Conservation (phyloP, 2,888 invertebrate genomes). For the Conchocele bisecta region DNA sequence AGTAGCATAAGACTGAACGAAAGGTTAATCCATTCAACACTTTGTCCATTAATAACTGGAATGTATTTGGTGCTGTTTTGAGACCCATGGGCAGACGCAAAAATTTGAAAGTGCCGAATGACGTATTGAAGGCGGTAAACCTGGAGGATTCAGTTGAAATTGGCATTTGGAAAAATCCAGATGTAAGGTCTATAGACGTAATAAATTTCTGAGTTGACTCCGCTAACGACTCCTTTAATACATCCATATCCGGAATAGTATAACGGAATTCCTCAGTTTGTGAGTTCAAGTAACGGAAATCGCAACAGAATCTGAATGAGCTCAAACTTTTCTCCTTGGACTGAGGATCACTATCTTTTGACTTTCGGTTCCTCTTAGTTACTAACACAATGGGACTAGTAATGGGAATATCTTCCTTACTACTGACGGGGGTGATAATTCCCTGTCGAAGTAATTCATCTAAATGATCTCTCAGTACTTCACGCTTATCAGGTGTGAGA, state of each 20-base stretch:
- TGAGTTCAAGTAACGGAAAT: slow-evolving; percentile 26
- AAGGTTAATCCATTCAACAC: slow-evolving; percentile 4
- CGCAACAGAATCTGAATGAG: slow-evolving; percentile 15
- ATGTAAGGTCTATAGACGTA: neutral
- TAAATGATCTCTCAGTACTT: slow-evolving; percentile 23
- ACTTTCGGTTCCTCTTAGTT: slow-evolving; percentile 17
- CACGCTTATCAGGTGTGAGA: slow-evolving; percentile 31
- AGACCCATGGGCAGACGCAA: slow-evolving; percentile 2
- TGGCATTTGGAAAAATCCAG: neutral
- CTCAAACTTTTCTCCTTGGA: slow-evolving; percentile 20
- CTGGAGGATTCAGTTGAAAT: neutral
- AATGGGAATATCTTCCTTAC: slow-evolving; percentile 27
- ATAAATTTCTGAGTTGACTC: neutral
- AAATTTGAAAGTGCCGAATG: slow-evolving; percentile 13
- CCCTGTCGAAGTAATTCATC: slow-evolving; percentile 27
- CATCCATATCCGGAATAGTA: slow-evolving; percentile 20
- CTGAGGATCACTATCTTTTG: neutral
- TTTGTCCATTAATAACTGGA: slow-evolving; percentile 19
- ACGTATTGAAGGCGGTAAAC: slow-evolving; percentile 2
- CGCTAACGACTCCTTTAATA: neutral
- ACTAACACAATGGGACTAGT: slow-evolving; percentile 40
- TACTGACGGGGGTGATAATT: slow-evolving; percentile 22
- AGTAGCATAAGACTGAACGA: slow-evolving; percentile 8
- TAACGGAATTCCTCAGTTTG: slow-evolving; percentile 28
- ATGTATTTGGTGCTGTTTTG: neutral